Evolutionary conservation across 1,140 invertebrate genomes (phyloP).

Genomic region (Belonocnema kinseyi): DNA sequence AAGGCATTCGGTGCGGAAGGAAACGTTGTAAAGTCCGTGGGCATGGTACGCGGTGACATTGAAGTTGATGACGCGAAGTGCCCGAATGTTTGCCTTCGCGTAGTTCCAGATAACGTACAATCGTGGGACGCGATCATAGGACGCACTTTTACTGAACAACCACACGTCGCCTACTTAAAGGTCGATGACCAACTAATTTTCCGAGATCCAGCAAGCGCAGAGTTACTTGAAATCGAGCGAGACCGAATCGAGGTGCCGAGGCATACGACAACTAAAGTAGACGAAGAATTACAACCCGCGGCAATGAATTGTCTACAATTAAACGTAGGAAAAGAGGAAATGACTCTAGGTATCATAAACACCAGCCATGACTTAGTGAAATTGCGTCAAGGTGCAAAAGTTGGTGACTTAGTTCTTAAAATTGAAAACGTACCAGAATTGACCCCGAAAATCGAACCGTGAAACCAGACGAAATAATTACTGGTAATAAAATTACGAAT

Average conservation of each 20-base stretch:
- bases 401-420: not conserved
- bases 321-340: not conserved
- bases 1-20: constrained; percentile 14
- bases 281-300: not conserved
- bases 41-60: not conserved
- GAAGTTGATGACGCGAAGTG: not conserved
- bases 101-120: no score
- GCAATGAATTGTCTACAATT: not conserved
- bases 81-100: not conserved
- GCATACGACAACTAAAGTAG: not conserved
- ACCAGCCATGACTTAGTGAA: not conserved
- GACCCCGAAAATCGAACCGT: not conserved
- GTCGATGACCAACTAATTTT: no score
- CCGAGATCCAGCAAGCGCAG: not conserved
- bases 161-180: no score
- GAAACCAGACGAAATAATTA: constrained; percentile 24
- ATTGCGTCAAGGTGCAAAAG: not conserved
- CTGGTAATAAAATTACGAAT: no score
- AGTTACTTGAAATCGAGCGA: no score
- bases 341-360: not conserved
- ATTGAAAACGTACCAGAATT: not conserved
- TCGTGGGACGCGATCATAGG: no score
- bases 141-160: no score
- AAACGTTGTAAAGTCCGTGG: not conserved
- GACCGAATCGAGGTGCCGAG: no score